Percentiles rank a stretch among this genome's conserved stretches.
phyloP scores from a whole-genome alignment of 2,888 invertebrate species.

The Smittia sp. region DNA sequence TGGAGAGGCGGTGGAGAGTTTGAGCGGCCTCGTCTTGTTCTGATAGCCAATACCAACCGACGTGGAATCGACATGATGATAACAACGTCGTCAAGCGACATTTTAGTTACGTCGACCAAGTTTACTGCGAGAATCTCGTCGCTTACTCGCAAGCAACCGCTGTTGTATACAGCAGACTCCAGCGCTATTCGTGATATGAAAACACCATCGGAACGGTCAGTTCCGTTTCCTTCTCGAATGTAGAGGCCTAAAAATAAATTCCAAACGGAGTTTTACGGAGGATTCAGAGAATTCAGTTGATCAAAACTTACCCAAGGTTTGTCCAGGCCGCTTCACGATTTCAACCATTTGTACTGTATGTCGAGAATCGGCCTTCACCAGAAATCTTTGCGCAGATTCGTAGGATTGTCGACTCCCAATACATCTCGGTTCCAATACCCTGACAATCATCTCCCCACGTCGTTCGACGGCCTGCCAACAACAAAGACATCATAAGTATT shows the following conservation, averaged over 20 bases:
- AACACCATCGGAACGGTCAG: conserved; percentile 90
- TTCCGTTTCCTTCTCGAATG: conserved; percentile 98
- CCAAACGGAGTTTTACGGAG: too few species aligned
- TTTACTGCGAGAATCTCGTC: conserved; percentile 99
- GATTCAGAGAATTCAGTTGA: background rate
- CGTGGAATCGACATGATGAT: conserved; percentile 99
- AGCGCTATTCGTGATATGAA: conserved; percentile 94
- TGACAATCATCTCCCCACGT: conserved; percentile 92
- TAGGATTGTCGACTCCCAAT: conserved; percentile 83
- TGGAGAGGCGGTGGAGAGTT: conserved; percentile 57
- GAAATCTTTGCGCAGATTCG: conserved; percentile 84
- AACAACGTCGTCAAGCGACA: conserved; percentile 98
- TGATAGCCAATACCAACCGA: conserved; percentile 87
- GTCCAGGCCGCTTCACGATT: conserved; percentile 97
- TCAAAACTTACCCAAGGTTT: conserved; percentile 59
- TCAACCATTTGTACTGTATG: conserved; percentile 86
- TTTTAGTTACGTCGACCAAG: conserved; percentile 93
- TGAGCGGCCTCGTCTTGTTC: conserved; percentile 70
- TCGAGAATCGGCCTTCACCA: conserved; percentile 60
- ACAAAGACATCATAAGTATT: background rate
- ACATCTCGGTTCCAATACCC: conserved; percentile 82
- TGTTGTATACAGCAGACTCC: conserved; percentile 95
- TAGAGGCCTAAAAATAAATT: conserved; percentile 73
- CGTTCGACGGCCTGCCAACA: conserved; percentile 72
- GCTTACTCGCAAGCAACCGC: conserved; percentile 83